Evolutionary conservation across 2,797 vertebrate species (phyloP), one percentile per base, ranked within the genome.

Genomic region (Leptatherina wallacei): DNA sequence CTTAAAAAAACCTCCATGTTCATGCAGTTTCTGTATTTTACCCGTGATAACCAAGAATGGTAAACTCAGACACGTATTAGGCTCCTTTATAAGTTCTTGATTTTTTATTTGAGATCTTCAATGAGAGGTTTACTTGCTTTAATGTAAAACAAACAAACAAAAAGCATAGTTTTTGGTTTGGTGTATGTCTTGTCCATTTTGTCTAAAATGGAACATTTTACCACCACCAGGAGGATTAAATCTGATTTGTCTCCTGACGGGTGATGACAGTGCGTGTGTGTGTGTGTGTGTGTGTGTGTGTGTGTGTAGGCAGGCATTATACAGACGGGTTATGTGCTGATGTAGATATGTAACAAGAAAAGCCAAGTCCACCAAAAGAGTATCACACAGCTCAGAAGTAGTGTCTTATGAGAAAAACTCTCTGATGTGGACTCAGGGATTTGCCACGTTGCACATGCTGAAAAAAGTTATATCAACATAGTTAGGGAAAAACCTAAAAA

Each of bases 21-120:
- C 22, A 71, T 2, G 4, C 40, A 5, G 29, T 59, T 70, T 72
- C 58, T 75, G 20, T 57, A 33, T 75, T 69, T 75, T 63, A 38
- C 44, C 22, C 9, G 16, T 40, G 9, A 69, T 55, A 13, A 24
- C 63, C 12, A 35, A 0, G 49, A 9, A 22, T 10, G 22, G 47
- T 51, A 22, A 22, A 12, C n/a, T 51, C 5, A 51, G 9, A 27
- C n/a, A n/a, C n/a, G 11, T 24, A 6, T 29, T 24, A 29, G 52
- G 24, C 52, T 54, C 13, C 13, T 54, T 54, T 54, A 14, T 1
- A 54, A 27, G 13, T 54, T 14, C 24, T 4, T 27, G 11, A 12
- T 27, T 52, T 54, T 27, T 27, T 24, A 42, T 42, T 42, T 42
- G 5, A 16, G 40, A 16, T 14, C 4, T 2, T 42, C 16, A 22